Percentiles rank a stretch among this genome's conserved stretches.
Evolutionary conservation across 2,797 vertebrate species (phyloP).

Genomic region (Rhinichthys osculus): DNA sequence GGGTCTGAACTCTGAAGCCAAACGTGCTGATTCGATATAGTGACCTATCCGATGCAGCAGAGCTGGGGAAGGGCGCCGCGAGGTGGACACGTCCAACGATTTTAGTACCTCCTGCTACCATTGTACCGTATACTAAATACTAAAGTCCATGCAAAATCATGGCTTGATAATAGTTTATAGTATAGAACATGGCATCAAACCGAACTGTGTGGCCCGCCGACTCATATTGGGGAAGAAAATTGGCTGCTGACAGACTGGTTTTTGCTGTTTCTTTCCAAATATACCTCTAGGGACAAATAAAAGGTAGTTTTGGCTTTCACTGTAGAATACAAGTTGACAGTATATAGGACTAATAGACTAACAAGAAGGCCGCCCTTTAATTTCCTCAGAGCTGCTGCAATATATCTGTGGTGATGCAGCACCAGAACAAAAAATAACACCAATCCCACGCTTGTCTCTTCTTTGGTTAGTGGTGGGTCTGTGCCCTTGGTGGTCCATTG

Average conservation of each 20-base stretch:
- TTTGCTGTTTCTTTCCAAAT: neutral
- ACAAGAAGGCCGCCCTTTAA: neutral
- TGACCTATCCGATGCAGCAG: neutral
- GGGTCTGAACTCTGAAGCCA: constrained; percentile 18
- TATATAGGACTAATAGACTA: neutral
- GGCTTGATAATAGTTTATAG: neutral
- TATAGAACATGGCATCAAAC: neutral
- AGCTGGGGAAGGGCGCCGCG: constrained; percentile 47
- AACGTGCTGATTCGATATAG: constrained; percentile 6
- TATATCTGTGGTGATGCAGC: constrained; percentile 15
- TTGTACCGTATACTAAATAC: neutral
- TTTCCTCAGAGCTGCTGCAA: constrained; percentile 8
- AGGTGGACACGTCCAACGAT: constrained; percentile 22
- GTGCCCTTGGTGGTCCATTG: constrained; percentile 32
- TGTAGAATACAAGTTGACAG: neutral
- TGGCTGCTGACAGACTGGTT: neutral
- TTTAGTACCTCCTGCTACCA: neutral
- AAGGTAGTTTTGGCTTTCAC: constrained; percentile 21
- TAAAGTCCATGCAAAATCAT: neutral
- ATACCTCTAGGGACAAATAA: constrained; percentile 1
- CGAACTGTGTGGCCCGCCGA: neutral
- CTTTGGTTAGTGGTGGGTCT: constrained; percentile 9
- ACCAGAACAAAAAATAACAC: constrained; percentile 22
- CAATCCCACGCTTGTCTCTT: constrained; percentile 18
- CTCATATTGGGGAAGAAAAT: neutral